Evolutionary conservation across 1,140 invertebrate genomes (phyloP), one percentile per base, ranked within the genome.

Genomic region (Probaryconus sp.): DNA sequence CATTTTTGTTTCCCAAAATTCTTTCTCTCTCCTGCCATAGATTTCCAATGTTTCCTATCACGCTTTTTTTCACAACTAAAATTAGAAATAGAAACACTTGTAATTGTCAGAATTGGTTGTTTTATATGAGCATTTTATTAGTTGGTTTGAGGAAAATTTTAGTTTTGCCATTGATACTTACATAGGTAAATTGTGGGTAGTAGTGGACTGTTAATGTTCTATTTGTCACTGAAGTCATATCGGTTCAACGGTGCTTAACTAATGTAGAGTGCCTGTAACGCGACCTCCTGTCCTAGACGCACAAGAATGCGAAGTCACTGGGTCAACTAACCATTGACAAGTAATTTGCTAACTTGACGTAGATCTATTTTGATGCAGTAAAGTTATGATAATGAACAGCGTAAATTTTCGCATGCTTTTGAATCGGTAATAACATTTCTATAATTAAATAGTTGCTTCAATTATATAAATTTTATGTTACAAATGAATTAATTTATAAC

Each of bases 201-300:
- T n/a, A n/a, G n/a, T n/a, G 18, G 0, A 28, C 37, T 60, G 48
- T 50, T 13, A 48, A 58, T 50, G 68, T 45, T 72, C 68, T 38
- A 72, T 17, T 72, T 72, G 58, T 64, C 60, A 48, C 16, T n/a
- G 38, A 61, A 64, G 68, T 64, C 68, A 16, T 72, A 72, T 72
- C 60, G 18, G 51, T 69, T 68, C 33, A 16, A 9, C 26, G 26
- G 20, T 30, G 47, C 60, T 24, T 11, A 61, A 38, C 20, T 24
- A 24, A 5, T 18, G 48, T 16, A 18, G n/a, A 16, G n/a, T n/a
- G 48, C 28, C 17, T 17, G 48, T 42, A 51, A 7, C 26, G 26
- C 70, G 55, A 73, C 69, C 60, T 71, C 37, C 37, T 70, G 42
- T 63, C 67, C 56, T 58, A 73, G 55, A 55, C 55, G 55, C 30